Evolutionary conservation across 2,113 vertebrate species (phyloP).

Genomic region (Balaeniceps rex): DNA sequence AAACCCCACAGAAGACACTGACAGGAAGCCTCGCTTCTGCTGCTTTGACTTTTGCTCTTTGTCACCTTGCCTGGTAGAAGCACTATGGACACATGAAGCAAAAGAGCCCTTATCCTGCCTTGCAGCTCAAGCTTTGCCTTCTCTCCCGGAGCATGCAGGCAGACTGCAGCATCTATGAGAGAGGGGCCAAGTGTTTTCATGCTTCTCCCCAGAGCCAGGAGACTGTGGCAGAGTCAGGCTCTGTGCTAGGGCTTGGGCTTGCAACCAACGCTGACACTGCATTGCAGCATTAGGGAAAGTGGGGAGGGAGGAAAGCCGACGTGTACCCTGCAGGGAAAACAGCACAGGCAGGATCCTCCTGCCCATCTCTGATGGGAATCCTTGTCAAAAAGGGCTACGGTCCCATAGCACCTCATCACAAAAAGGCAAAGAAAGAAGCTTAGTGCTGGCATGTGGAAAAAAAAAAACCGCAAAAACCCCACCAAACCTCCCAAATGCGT

Average conservation of each 20-base stretch:
- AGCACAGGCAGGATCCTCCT: neutral
- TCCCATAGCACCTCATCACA: neutral
- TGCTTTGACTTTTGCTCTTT: neutral
- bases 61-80: neutral
- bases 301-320: neutral
- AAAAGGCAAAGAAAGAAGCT: neutral
- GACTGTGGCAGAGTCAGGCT: neutral
- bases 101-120: neutral
- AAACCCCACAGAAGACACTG: neutral
- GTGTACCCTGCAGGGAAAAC: neutral
- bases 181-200: slow-evolving; percentile 29
- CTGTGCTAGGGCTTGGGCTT: slow-evolving; percentile 49
- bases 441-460: fast-evolving
- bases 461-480: neutral
- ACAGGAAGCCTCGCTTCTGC: neutral
- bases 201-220: slow-evolving; percentile 42
- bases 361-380: neutral
- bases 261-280: slow-evolving; percentile 50
- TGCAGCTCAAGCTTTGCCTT: neutral
- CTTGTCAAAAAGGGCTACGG: neutral
- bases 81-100: fast-evolving
- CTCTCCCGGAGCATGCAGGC: neutral
- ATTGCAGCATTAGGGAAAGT: slow-evolving; percentile 50
- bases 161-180: slow-evolving; percentile 11
- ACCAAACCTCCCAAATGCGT: neutral